Conservation (phyloP, 2,797 vertebrate species). For the Myotis findleyi region DNA sequence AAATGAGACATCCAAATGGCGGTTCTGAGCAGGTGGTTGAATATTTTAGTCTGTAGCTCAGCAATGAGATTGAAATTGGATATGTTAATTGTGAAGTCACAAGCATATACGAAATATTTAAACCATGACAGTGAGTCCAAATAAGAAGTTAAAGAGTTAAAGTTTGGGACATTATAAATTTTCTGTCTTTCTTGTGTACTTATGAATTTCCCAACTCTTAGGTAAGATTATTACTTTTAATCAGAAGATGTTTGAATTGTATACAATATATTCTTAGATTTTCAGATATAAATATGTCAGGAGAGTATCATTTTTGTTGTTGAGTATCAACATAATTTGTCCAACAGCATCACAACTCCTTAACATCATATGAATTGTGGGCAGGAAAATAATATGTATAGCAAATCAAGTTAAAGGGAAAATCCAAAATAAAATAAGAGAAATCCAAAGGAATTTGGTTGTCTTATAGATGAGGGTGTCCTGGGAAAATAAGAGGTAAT, state of each 20-base stretch:
- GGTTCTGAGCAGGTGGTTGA: constrained; percentile 62
- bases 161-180: neutral
- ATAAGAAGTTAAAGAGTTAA: constrained; percentile 18
- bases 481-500: neutral
- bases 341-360: neutral
- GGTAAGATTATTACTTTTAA: neutral
- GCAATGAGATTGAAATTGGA: constrained; percentile 50
- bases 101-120: constrained; percentile 52
- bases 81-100: constrained; percentile 64
- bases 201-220: neutral
- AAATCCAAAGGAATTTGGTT: neutral
- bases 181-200: neutral
- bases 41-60: constrained; percentile 68
- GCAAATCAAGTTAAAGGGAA: neutral
- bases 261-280: neutral
- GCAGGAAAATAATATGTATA: neutral
- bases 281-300: constrained; percentile 28
- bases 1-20: constrained; percentile 69
- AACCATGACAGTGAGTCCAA: constrained; percentile 35
- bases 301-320: neutral
- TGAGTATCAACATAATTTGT: neutral
- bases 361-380: neutral
- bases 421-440: neutral
- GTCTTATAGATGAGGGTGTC: neutral
- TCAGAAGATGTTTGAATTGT: neutral